Conservation (phyloP, 2,888 invertebrate genomes). For the Thereva nobilitata region DNA sequence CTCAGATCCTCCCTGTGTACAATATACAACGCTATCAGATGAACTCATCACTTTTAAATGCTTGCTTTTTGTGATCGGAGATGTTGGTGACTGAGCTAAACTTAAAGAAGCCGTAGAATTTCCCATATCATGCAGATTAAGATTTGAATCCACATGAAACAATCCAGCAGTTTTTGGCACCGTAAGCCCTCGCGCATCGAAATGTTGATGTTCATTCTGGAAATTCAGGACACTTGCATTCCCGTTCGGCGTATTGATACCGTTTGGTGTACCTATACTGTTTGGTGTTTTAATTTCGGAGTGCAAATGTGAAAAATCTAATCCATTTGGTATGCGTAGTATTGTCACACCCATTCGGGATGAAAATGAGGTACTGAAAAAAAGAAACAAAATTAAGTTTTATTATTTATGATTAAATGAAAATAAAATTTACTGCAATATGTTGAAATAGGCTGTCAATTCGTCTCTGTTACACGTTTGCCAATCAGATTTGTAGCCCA, state of each 20-base stretch:
- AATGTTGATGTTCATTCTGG: background rate
- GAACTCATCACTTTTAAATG: background rate
- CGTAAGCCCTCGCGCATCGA: slow-evolving; percentile 40
- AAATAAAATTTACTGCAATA: slow-evolving; percentile 78
- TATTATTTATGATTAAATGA: background rate
- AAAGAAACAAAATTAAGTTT: slow-evolving; percentile 6
- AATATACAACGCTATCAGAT: slow-evolving; percentile 60
- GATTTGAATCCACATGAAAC: slow-evolving; percentile 74
- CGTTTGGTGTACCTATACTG: slow-evolving; percentile 2
- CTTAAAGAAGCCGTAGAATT: slow-evolving; percentile 51
- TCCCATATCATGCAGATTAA: slow-evolving; percentile 65
- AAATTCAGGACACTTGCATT: background rate
- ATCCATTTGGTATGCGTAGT: slow-evolving; percentile 80
- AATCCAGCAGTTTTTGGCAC: slow-evolving; percentile 53
- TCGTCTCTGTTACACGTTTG: slow-evolving; percentile 71
- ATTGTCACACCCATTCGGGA: slow-evolving; percentile 89
- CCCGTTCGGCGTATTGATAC: slow-evolving; percentile 5
- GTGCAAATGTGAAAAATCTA: slow-evolving; percentile 71
- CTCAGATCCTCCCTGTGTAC: slow-evolving; percentile 64
- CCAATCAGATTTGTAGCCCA: slow-evolving; percentile 97
- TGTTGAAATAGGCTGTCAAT: slow-evolving; percentile 88
- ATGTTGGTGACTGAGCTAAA: slow-evolving; percentile 50
- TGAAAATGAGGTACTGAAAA: slow-evolving; percentile 84
- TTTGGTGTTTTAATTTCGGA: slow-evolving; percentile 47
- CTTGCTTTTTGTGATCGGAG: slow-evolving; percentile 51